Percentiles rank a stretch among this genome's conserved stretches.
These are phyloP conservation scores for Stichodactyla mertensii DNA, from an alignment of 64 coral and sea anemone genomes.

Conservation along the genomic window DNA sequence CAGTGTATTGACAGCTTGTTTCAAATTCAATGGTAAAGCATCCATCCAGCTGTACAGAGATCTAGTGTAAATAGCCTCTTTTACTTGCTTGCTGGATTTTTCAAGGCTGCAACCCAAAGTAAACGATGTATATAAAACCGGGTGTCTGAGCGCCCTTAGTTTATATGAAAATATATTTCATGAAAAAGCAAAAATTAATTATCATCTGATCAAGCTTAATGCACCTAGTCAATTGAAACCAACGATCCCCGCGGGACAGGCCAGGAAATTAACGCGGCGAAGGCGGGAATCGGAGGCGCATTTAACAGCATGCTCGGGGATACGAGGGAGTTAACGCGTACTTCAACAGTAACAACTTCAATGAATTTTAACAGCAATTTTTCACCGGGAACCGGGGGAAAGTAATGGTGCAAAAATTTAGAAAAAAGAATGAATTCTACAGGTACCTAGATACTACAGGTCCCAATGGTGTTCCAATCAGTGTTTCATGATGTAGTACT, in stretches of 20 bases:
- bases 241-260: too few relatives aligned
- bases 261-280: too few relatives aligned
- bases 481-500: conserved; percentile 76
- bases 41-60: conserved; percentile 72
- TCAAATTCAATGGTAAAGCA: conserved; percentile 1
- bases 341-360: too few relatives aligned
- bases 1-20: conserved; percentile 17
- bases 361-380: too few relatives aligned
- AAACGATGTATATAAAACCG: not conserved
- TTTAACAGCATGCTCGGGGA: too few relatives aligned
- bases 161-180: too few relatives aligned
- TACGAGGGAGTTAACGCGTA: too few relatives aligned
- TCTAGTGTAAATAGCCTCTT: conserved; percentile 49
- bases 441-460: conserved; percentile 72
- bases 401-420: not conserved
- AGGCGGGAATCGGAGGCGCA: too few relatives aligned
- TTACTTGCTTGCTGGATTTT: conserved; percentile 87
- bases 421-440: not conserved
- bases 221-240: too few relatives aligned
- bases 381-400: too few relatives aligned
- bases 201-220: too few relatives aligned
- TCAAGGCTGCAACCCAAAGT: conserved; percentile 54
- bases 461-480: conserved; percentile 60
- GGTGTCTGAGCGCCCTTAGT: not conserved
- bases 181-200: too few relatives aligned